Percentiles rank a stretch among this genome's conserved stretches.
phyloP scores from a whole-genome alignment of 2,888 invertebrate species.

The Spilarctia lutea region DNA sequence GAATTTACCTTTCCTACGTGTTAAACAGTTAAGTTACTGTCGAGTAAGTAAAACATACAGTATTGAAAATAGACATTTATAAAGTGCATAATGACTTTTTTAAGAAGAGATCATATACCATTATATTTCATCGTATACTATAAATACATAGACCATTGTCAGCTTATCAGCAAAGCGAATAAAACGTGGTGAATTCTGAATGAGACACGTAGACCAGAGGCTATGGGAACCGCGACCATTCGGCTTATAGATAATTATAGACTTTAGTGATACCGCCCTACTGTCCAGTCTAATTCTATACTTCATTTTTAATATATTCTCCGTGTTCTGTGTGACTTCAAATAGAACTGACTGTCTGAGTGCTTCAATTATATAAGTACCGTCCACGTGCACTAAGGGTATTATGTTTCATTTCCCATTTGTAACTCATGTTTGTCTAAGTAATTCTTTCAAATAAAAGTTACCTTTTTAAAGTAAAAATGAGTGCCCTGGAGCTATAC shows the following conservation, averaged over 20 bases:
- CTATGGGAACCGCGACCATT: constrained; percentile 19
- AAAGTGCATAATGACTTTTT: neutral
- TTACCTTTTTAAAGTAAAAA: neutral
- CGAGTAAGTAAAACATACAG: neutral
- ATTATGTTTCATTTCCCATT: neutral
- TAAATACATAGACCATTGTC: constrained; percentile 68
- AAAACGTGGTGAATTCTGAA: constrained; percentile 28
- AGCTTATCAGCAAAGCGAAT: constrained; percentile 32
- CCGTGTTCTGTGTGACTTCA: constrained; percentile 16
- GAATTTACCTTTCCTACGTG: too few relatives aligned
- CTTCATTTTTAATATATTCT: neutral
- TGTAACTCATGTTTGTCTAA: neutral
- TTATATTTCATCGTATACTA: too few relatives aligned
- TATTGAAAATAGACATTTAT: neutral
- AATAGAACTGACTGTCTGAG: constrained; percentile 21
- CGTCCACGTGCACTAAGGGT: neutral
- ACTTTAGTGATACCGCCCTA: neutral
- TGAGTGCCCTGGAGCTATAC: neutral
- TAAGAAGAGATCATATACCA: constrained; percentile 27
- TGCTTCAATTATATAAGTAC: neutral
- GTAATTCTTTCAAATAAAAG: neutral
- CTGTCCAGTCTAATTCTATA: neutral
- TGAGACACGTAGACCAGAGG: constrained; percentile 35
- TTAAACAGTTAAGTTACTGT: too few relatives aligned
- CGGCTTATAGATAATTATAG: constrained; percentile 31